Conservation (phyloP, 2,888 invertebrate genomes). For the Abrostola tripartita region DNA sequence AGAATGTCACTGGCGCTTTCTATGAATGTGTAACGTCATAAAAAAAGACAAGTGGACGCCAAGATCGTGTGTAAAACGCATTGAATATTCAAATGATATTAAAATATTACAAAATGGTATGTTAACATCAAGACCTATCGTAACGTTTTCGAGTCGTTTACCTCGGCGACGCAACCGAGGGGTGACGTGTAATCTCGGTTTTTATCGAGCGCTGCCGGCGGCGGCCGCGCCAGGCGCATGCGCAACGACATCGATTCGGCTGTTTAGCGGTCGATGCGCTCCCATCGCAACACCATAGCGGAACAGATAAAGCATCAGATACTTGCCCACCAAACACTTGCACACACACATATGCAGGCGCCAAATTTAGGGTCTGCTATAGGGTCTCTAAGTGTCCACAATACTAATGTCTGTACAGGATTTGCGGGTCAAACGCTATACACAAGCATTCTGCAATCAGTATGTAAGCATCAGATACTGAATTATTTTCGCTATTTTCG, state of each 20-base stretch:
- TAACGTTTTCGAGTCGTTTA: slow-evolving; percentile 82
- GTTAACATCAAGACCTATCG: slow-evolving; percentile 77
- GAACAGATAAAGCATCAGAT: slow-evolving; percentile 40
- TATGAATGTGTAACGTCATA: slow-evolving; percentile 14
- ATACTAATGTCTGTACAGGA: slow-evolving; percentile 19
- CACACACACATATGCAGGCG: slow-evolving; percentile 33
- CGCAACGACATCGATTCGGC: slow-evolving; percentile 67
- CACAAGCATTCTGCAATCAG: slow-evolving; percentile 28
- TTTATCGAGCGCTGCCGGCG: slow-evolving; percentile 67
- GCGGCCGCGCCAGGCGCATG: slow-evolving; percentile 63
- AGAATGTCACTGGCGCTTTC: slow-evolving; percentile 12
- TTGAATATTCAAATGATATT: slow-evolving; percentile 43
- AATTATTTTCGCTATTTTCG: too few relatives aligned
- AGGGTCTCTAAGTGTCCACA: slow-evolving; percentile 19
- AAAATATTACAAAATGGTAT: slow-evolving; percentile 50
- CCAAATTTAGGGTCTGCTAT: slow-evolving; percentile 28
- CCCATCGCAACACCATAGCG: slow-evolving; percentile 55
- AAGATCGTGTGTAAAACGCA: slow-evolving; percentile 19
- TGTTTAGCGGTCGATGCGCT: slow-evolving; percentile 62
- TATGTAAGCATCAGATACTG: background rate
- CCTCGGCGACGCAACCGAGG: slow-evolving; percentile 71
- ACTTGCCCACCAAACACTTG: slow-evolving; percentile 32
- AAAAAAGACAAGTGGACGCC: slow-evolving; percentile 15
- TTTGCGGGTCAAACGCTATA: slow-evolving; percentile 14
- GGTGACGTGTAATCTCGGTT: slow-evolving; percentile 72